A percentile compares a stretch with the other conserved stretches of the same genome.
Conservation (phyloP, 2,888 invertebrate genomes). For the Malthinus seriepunctatus region DNA sequence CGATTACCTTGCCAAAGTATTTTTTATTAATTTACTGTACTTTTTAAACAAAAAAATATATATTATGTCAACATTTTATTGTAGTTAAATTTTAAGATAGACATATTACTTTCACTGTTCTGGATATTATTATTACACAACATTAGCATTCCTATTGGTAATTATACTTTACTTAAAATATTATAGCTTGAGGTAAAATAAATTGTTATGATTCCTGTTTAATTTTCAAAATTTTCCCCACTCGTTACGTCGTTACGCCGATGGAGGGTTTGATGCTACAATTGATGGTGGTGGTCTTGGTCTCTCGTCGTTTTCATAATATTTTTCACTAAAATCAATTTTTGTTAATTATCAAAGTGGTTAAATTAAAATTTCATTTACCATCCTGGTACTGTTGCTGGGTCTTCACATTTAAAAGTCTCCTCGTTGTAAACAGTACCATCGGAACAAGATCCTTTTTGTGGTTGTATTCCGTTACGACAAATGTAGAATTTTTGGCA, state of each 20-base stretch:
- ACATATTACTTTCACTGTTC: constrained; percentile 30
- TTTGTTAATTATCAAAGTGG: neutral
- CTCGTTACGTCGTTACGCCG: no score
- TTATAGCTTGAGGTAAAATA: neutral
- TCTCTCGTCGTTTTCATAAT: constrained; percentile 40
- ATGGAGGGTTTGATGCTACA: no score
- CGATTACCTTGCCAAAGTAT: no score
- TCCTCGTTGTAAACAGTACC: constrained; percentile 81
- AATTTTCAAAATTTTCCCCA: no score
- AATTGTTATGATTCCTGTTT: no score
- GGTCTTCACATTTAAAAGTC: constrained; percentile 75
- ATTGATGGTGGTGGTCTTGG: no score
- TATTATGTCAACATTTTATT: neutral
- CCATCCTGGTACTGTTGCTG: constrained; percentile 79
- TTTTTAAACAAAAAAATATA: neutral
- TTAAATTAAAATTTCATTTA: constrained; percentile 49
- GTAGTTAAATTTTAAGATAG: neutral
- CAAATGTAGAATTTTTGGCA: constrained; percentile 85
- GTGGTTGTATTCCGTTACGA: constrained; percentile 74
- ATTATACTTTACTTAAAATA: constrained; percentile 1
- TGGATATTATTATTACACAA: constrained; percentile 23
- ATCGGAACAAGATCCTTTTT: constrained; percentile 72
- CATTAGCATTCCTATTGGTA: constrained; percentile 9
- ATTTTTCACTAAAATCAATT: constrained; percentile 46
- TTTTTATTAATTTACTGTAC: neutral